Base-by-base conservation (phyloP, 2,888 invertebrate genomes). In the Agrilus cyanescens region DNA sequence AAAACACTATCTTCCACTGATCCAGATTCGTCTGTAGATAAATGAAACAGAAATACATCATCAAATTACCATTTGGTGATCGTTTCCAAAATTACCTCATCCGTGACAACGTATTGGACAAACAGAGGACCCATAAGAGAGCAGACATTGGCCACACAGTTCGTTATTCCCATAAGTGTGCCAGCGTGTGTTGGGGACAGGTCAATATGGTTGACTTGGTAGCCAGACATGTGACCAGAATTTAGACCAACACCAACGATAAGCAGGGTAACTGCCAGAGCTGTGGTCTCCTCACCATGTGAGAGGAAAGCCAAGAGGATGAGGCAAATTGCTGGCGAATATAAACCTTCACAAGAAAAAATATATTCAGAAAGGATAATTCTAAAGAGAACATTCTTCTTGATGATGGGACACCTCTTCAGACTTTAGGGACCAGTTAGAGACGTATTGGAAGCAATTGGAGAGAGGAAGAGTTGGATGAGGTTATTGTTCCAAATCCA, bases 131-230 rank as follows among this genome's bases (percentile, higher is more conserved):
- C 84, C 53, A 85, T 66, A 47, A 86, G 79, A 44, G 85, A 82
- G 65, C 82, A 79, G 8, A 84, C 66, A 53, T 82, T 84, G 0
- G 82, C 79, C 13, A 74, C 66, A 10, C 79, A 78, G 58, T 86
- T 86, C 3, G 85, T 84, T 53, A 86, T 77, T 12, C 86, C 85
- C 84, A 86, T 85, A 52, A 86, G 64, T 0, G 80, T 78, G 29
- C 85, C 85, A 7, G 85, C 82, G 59, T 80, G 83, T 60, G 85
- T 85, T 1, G 86, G 85, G 10, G 85, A 81, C 39, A 87, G 66
- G 65, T 87, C 86, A 49, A 87, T 81, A 57, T 86, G 85, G 47
- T 84, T 85, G 16, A 76, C 71, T 72, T 76, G 74, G 57, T 78
- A 82, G 4, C 85, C 85, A 31, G 78, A 75, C 51, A 79, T 82